phyloP scores from a whole-genome alignment of 2,888 invertebrate genomes.

The Polydesmus complanatus region DNA sequence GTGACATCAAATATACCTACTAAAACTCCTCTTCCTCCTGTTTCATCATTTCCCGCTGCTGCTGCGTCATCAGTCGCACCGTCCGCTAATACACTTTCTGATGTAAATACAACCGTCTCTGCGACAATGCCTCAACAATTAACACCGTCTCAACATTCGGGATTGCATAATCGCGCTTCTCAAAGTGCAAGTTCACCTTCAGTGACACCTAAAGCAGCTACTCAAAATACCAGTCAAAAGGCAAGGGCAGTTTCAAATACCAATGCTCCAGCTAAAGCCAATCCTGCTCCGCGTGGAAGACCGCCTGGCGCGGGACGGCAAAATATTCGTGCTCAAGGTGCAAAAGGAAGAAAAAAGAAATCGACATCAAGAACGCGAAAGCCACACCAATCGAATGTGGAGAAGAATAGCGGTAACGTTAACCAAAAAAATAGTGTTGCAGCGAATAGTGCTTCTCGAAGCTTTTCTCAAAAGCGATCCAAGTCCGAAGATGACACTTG shows the following conservation, averaged over 20 bases:
- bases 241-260: background rate
- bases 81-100: background rate
- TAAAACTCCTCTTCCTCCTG: background rate
- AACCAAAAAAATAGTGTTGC: too few relatives aligned
- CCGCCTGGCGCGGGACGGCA: background rate
- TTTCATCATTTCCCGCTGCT: background rate
- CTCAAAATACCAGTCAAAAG: background rate
- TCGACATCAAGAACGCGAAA: background rate
- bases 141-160: background rate
- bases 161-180: background rate
- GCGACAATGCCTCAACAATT: background rate
- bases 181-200: background rate
- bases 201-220: background rate
- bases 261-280: background rate
- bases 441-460: background rate
- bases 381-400: background rate
- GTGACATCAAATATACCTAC: background rate
- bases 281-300: background rate
- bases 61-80: background rate
- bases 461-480: slow-evolving; percentile 2
- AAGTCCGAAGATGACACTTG: slow-evolving; percentile 3
- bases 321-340: background rate
- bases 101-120: background rate
- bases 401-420: background rate
- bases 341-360: background rate